These are phyloP conservation scores for Anthopleura xanthogrammica DNA, from an alignment of 92 coral and sea anemone genomes.

Conservation along the genomic window DNA sequence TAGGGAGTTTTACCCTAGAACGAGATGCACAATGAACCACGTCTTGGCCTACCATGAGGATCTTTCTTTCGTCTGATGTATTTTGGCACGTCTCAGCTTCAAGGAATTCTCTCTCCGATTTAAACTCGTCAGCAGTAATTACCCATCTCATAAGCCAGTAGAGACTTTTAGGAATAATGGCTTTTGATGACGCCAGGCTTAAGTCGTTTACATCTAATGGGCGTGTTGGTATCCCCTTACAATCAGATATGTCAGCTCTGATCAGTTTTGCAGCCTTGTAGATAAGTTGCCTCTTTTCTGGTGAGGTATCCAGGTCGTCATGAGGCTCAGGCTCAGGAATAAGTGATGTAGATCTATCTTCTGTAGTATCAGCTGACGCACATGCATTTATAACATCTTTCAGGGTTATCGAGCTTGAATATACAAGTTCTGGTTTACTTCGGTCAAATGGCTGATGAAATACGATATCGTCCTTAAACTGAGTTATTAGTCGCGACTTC, in stretches of 20 bases:
- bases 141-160: too few relatives aligned
- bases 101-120: too few relatives aligned
- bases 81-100: too few relatives aligned
- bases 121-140: too few relatives aligned
- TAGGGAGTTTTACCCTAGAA: slow-evolving; percentile 39
- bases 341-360: neutral
- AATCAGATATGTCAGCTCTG: slow-evolving; percentile 12
- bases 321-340: too few relatives aligned
- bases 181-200: slow-evolving; percentile 12
- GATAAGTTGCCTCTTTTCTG: too few relatives aligned
- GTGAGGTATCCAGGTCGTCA: too few relatives aligned
- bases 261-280: slow-evolving; percentile 26
- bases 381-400: slow-evolving; percentile 17
- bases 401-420: slow-evolving; percentile 32
- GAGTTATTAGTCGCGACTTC: neutral
- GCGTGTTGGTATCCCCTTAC: slow-evolving; percentile 18
- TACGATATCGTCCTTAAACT: slow-evolving; percentile 24
- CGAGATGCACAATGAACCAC: slow-evolving; percentile 29
- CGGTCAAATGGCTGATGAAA: slow-evolving; percentile 27
- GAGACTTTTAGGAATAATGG: slow-evolving; percentile 18
- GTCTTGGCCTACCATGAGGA: slow-evolving; percentile 30
- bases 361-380: too few relatives aligned
- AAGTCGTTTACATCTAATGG: slow-evolving; percentile 31
- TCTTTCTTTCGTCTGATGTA: slow-evolving; percentile 1
- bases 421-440: slow-evolving; percentile 23